Evolutionary conservation across 1,140 invertebrate species (phyloP), one percentile per base, ranked within the genome.

Genomic region (Drosophila lowei): DNA sequence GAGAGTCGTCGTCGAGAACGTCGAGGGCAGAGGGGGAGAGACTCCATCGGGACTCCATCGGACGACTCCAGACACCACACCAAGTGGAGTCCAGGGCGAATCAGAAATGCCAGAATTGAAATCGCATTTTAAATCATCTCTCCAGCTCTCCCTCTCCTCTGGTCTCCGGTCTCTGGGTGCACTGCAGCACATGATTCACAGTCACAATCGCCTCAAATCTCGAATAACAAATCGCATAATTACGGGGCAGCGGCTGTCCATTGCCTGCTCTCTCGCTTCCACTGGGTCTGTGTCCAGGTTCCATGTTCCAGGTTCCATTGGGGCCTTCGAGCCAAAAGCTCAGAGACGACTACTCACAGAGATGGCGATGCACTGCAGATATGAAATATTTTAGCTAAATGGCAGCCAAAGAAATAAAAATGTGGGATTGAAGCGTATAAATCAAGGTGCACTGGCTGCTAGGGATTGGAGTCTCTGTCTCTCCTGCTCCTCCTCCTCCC

Each of bases 161-260:
- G 48, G 4, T 52, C 28, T 0, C 2, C 9, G 7, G 28, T 30
- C 7, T 9, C 8, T 30, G 30, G 8, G 8, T 8, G 7, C 7
- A 3, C 2, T 30, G 30, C 30, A 30, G 30, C 77, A 72, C 83
- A 81, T 84, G 85, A 84, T 90, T 90, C 89, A 86, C 85, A 90
- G 81, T 90, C 89, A 88, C 89, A 90, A 90, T 90, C 89, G 84
- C 80, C 89, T 90, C 86, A 90, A 90, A 90, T 90, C 90, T 90
- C 83, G 76, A 85, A 90, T 90, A 90, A 90, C 90, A 90, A 90
- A 90, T 90, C 90, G 90, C 90, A 90, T 90, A 90, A 90, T 90
- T 90, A 90, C 88, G 83, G 90, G 83, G 79, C 89, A 84, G 80
- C 79, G 72, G 79, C 77, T 75, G 77, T 81, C 80, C 77, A 79